These are phyloP conservation scores for Standfussiana lucernea DNA, from an alignment of 2,888 invertebrate species.

Conservation along the genomic window DNA sequence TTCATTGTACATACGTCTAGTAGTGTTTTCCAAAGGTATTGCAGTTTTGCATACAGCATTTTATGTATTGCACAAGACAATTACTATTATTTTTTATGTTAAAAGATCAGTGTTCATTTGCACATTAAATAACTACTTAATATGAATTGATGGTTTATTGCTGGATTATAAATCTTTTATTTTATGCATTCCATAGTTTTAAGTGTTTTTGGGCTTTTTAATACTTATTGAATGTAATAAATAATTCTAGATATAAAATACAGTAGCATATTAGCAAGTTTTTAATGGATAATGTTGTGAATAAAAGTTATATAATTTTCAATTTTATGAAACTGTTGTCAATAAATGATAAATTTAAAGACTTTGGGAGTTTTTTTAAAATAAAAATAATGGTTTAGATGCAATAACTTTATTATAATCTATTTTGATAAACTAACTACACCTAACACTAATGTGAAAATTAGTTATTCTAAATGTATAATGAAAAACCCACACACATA, in stretches of 20 bases:
- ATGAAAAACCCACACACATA: slow-evolving; percentile 55
- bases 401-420: slow-evolving; percentile 66
- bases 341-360: slow-evolving; percentile 75
- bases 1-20: slow-evolving; percentile 31
- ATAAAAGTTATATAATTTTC: slow-evolving; percentile 69
- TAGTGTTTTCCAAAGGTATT: slow-evolving; percentile 32
- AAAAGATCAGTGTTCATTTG: slow-evolving; percentile 24
- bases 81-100: slow-evolving; percentile 18
- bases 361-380: slow-evolving; percentile 39
- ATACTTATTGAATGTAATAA: slow-evolving; percentile 57
- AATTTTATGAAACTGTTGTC: slow-evolving; percentile 83
- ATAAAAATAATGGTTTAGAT: slow-evolving; percentile 46
- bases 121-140: slow-evolving; percentile 34
- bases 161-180: slow-evolving; percentile 46
- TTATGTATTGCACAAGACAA: slow-evolving; percentile 44
- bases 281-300: slow-evolving; percentile 60
- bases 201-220: slow-evolving; percentile 62
- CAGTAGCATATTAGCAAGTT: slow-evolving; percentile 61
- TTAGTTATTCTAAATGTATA: slow-evolving; percentile 52
- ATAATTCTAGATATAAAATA: slow-evolving; percentile 53
- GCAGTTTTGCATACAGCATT: slow-evolving; percentile 18
- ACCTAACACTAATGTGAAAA: slow-evolving; percentile 61
- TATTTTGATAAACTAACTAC: slow-evolving; percentile 59
- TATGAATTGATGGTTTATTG: slow-evolving; percentile 35
- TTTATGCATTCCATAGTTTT: slow-evolving; percentile 65